phyloP scores from a whole-genome alignment of 2,797 vertebrate species.

The Clamator glandarius region DNA sequence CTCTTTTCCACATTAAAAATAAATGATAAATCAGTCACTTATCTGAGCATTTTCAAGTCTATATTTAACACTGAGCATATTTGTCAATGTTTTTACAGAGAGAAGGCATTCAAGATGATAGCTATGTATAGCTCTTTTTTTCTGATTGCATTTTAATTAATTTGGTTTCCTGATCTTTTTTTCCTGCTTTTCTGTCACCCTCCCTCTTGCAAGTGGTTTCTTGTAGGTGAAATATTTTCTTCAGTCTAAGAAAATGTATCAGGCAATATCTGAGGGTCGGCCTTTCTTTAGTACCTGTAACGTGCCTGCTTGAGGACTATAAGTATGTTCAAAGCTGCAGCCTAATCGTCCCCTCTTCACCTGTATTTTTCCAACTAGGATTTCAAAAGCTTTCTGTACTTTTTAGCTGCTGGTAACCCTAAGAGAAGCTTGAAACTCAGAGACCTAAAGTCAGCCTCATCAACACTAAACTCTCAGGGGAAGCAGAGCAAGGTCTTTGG shows the following conservation, averaged over 20 bases:
- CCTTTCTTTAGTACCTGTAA: neutral
- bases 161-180: neutral
- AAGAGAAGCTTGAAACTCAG: neutral
- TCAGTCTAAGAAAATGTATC: neutral
- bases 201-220: neutral
- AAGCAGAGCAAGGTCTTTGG: neutral
- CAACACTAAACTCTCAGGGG: neutral
- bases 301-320: neutral
- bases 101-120: neutral
- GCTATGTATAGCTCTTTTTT: neutral
- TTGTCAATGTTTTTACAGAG: neutral
- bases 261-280: neutral
- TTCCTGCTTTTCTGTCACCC: neutral
- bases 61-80: constrained; percentile 6
- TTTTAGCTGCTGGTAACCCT: neutral
- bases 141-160: neutral
- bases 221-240: neutral
- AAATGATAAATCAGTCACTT: constrained; percentile 29
- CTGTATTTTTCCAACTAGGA: neutral
- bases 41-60: neutral
- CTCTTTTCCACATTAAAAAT: constrained; percentile 31
- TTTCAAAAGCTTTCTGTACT: neutral
- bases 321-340: neutral
- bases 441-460: neutral
- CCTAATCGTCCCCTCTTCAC: neutral